Evolutionary conservation across 2,888 invertebrate species (phyloP), one percentile per base, ranked within the genome.

Genomic region (Octonoba sinensis): DNA sequence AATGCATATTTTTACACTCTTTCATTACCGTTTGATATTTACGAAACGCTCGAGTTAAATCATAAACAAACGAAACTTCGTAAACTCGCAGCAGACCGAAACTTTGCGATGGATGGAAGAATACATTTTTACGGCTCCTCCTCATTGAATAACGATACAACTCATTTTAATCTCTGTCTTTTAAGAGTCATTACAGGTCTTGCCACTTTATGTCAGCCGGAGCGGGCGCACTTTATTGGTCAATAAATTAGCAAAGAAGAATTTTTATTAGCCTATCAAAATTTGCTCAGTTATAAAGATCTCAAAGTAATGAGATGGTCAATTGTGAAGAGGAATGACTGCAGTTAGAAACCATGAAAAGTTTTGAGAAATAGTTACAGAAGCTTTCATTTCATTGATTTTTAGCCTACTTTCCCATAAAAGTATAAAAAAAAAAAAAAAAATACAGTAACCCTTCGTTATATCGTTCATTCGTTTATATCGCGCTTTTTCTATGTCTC

Each of bases 241-340:
- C 15, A 16, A 64, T 46, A 64, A 64, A 64, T 64, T 64, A 64
- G 15, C 24, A 11, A 20, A 18, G 8, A 3, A 47, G 64, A 27
- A 64, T 46, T 44, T 64, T 64, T 64, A 64, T 64, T 64, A 20
- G 64, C 20, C 64, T 46, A 22, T 64, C 47, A 47, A 60, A 60
- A 60, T 27, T 36, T 27, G 15, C 3, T 15, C 13, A 64, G 46
- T 64, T 64, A 64, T 20, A 15, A 64, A 20, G 16, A 46, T 46
- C 20, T 64, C 36, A 27, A 36, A 27, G 24, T 36, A 3, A 62
- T 62, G 62, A 62, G 36, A 24, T 36, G 59, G 15, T 16, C 54
- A 54, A 36, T 36, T 36, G 36, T 11, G 36, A 36, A 36, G 11
- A 36, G 36, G 36, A 36, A 36, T 36, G 36, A 36, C 36, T 36